Evolutionary conservation across 2,113 vertebrate species (phyloP), one percentile per base, ranked within the genome.

Genomic region (Halcyon senegalensis): DNA sequence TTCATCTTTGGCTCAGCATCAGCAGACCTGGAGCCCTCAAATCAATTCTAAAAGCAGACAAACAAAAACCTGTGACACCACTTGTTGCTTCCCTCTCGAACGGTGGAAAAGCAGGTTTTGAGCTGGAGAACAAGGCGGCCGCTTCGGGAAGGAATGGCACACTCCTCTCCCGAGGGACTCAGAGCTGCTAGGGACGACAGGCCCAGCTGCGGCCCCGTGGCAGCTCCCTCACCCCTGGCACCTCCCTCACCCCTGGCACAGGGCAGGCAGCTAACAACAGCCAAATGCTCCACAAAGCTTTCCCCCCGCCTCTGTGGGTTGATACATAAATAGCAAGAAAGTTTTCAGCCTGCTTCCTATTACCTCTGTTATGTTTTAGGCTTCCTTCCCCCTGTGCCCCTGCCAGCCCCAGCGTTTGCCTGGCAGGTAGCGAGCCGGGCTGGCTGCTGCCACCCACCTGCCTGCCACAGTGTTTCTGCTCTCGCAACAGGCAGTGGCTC

Each of bases 281-380:
- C 48, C 20, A 68, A 90, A 79, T 2, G 7, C 50, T 33, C 20
- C 72, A 27, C 56, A 76, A 5, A 8, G 18, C 79, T 59, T 58
- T 41, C 53, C 31, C 58, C 43, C 14, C 5, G 9, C 62, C 77
- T 88, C 75, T 81, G 74, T 33, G 82, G 60, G 84, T 78, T 1
- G 1, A 67, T 78, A 66, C 1, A 1, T 68, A 93, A 95, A 90
- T 33, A 73, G 67, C 78, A 46, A 37, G 74, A 86, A 72, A 31
- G 75, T 67, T 87, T 94, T 21, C 69, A 92, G 30, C 81, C 94
- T 96, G 86, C 55, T 89, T 88, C 77, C 75, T 60, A 94, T 94
- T 92, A 92, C 58, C 84, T 64, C 16, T 92, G 90, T 93, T 89
- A 87, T 62, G 70, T 79, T 93, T 89, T 43, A 92, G 66, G 86